These are phyloP conservation scores for Drosophila chauvacae DNA, from an alignment of 1,140 invertebrate genomes.

Conservation along the genomic window DNA sequence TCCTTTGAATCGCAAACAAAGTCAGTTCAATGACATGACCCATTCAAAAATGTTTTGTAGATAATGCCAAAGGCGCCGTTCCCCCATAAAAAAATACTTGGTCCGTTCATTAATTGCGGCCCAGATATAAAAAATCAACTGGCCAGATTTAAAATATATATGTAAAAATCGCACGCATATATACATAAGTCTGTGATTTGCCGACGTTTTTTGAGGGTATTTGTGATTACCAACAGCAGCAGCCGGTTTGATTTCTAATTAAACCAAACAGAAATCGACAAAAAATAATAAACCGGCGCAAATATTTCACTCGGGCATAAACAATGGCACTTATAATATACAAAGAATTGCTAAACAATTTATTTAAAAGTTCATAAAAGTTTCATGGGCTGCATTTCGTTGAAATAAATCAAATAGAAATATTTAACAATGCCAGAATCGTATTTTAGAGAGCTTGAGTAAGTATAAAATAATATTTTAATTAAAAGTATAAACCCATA, in stretches of 20 bases:
- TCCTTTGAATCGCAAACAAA: conserved; percentile 35
- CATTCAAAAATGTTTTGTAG: conserved; percentile 47
- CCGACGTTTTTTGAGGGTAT: conserved; percentile 14
- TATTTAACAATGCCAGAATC: not conserved
- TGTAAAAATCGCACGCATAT: conserved; percentile 26
- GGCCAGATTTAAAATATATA: conserved; percentile 39
- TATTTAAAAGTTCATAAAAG: conserved; percentile 31
- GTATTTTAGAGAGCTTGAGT: not conserved
- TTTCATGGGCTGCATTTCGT: not conserved
- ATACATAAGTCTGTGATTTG: conserved; percentile 15
- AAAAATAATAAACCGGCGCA: conserved; percentile 38
- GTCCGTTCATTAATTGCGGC: conserved; percentile 51
- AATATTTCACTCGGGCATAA: conserved; percentile 49
- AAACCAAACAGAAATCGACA: conserved; percentile 38
- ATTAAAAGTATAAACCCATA: not conserved
- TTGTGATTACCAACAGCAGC: conserved; percentile 26
- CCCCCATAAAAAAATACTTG: conserved; percentile 69
- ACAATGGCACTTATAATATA: conserved; percentile 39
- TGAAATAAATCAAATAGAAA: conserved; percentile 15
- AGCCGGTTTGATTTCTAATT: conserved; percentile 73
- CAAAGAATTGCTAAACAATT: conserved; percentile 15
- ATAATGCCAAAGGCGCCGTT: conserved; percentile 61
- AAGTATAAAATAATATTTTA: not conserved
- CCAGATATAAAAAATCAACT: conserved; percentile 57
- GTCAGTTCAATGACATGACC: conserved; percentile 66